A percentile compares a stretch with the other conserved stretches of the same genome.
Conservation (phyloP, 2,113 vertebrate species). For the Phaethornis superciliosus region DNA sequence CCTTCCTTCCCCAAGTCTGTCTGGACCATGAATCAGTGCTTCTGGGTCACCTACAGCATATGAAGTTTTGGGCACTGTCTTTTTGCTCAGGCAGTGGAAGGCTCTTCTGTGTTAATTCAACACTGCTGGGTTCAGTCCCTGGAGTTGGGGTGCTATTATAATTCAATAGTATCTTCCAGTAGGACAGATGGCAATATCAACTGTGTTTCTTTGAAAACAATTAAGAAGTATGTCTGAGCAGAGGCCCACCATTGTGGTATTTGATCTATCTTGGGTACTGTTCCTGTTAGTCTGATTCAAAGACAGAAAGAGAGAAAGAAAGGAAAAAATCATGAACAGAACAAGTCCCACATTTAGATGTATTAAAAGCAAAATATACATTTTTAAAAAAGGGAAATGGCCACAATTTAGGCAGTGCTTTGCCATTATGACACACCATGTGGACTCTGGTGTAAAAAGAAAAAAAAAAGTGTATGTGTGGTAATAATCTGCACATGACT, state of each 20-base stretch:
- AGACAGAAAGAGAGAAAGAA: background rate
- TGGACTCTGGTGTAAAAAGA: background rate
- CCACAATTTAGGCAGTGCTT: background rate
- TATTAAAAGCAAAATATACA: background rate
- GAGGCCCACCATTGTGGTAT: background rate
- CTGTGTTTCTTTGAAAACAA: background rate
- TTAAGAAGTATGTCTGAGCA: background rate
- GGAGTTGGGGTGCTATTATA: background rate
- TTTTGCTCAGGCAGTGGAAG: background rate
- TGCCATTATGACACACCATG: conserved; percentile 32
- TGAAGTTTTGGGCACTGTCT: background rate
- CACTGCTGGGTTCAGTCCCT: background rate
- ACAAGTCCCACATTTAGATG: background rate
- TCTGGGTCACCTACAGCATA: background rate
- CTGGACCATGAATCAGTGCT: background rate
- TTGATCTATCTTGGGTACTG: background rate
- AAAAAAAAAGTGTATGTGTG: conserved; percentile 44
- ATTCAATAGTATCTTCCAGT: background rate
- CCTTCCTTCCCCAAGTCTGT: background rate
- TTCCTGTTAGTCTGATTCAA: background rate
- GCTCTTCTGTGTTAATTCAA: background rate
- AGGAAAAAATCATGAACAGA: background rate
- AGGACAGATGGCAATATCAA: background rate
- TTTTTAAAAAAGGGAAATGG: background rate
- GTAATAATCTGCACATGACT: conserved; percentile 73